Evolutionary conservation across 2,888 invertebrate genomes (phyloP), one percentile per base, ranked within the genome.

Genomic region (Trissolcus brochymenae): DNA sequence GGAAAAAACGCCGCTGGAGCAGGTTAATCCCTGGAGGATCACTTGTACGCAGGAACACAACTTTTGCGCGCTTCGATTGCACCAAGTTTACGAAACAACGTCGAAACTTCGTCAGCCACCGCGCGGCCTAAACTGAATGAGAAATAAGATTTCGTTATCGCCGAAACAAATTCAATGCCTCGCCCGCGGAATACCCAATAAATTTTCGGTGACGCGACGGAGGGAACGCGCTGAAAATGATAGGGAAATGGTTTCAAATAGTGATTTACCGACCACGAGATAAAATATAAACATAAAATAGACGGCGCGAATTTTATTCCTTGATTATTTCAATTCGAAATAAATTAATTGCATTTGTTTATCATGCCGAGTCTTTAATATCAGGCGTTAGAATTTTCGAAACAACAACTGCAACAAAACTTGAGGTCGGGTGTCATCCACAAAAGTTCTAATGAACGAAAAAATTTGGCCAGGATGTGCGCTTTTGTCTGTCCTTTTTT

Each of bases 11-110:
- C 67, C 56, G 79, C 75, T 49, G 60, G 65, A 60, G 77, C 74
- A 59, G 66, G 75, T 79, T 77, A 77, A 79, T 79, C 79, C 79
- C 79, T 66, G 14, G 75, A 78, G 77, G 75, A 78, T 79, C 79
- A 62, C 75, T 78, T 68, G 29, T 29, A 60, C 73, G 68, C 66
- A 49, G 54, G 66, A 54, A 46, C 65, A 25, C 50, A 65, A 76
- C 68, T 76, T 79, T 64, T 55, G 76, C 76, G 67, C 74, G 57
- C 74, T 64, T 66, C 71, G 71, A 77, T 74, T 77, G n/a, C 57
- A 60, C 43, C 21, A 59, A 71, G 71, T 55, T 77, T 75, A 19
- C 29, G 50, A 56, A 65, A 64, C 64, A 67, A 29, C 60, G 64
- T n/a, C 64, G 41, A 40, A 68, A 77, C 68, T 73, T 68, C 60